Base-by-base conservation (phyloP, 2,113 vertebrate species). In the Neolamprologus cancellatus region DNA sequence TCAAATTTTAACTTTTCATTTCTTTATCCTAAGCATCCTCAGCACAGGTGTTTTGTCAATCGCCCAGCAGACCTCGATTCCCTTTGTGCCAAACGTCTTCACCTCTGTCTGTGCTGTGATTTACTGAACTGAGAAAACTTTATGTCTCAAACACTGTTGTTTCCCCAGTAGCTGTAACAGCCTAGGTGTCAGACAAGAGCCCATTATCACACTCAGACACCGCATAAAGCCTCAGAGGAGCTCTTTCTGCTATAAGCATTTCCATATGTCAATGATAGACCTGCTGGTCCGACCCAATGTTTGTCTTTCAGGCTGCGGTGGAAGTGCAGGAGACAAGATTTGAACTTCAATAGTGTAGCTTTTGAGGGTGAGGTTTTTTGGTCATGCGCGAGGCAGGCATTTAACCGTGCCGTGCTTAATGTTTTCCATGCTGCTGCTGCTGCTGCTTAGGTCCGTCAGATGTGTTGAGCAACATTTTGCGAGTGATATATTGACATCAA, bases 131-230 rank as follows among this genome's bases (percentile, higher is more conserved):
- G 46, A 17, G 88, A 50, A 53, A 71, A 78, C 66, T 53, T 79
- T n/a, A 53, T 78, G 83, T 81, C 61, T 88, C 32, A 6, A 71
- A 88, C 76, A 52, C 84, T 84, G 87, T 88, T 91, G 66, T 78
- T 78, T 93, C 86, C 69, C 83, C 90, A 20, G 94, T 92, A 92
- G 92, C 94, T 82, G 53, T 82, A 85, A 52, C 83, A 86, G 88
- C 90, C 71, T 39, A 90, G 83, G 88, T 90, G 92, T 94, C 90
- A 94, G 93, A 94, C 93, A 93, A 95, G 92, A 89, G 88, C 86
- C 92, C 82, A 94, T 95, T 95, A 95, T 95, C 93, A 89, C 93
- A 93, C 92, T 81, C 93, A 94, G 93, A 94, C 93, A 93, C 84
- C 53, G 83, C 17, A 41, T 71, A 85, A 84, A 86, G 79, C 90